Conservation (phyloP, 2,888 invertebrate genomes). For the Baccha elongata region DNA sequence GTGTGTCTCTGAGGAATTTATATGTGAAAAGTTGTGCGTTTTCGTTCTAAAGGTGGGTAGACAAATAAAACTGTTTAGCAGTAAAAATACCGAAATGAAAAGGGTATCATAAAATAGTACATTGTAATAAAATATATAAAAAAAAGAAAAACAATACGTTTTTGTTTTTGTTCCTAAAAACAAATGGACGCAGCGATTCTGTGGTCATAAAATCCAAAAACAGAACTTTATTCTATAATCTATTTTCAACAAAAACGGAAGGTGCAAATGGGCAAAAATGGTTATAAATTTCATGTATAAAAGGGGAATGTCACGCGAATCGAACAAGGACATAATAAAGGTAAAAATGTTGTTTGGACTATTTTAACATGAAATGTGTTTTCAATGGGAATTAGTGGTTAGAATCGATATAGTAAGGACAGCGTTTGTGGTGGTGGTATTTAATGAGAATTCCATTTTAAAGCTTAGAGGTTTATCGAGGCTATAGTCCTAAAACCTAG, state of each 20-base stretch:
- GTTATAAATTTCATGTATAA: conserved; percentile 35
- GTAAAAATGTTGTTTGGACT: conserved; percentile 2
- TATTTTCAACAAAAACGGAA: conserved; percentile 58
- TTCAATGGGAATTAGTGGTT: conserved; percentile 23
- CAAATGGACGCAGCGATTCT: conserved; percentile 64
- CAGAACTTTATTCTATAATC: conserved; percentile 67
- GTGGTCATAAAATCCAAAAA: conserved; percentile 60
- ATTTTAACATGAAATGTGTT: conserved; percentile 23
- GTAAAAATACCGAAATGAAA: conserved; percentile 50
- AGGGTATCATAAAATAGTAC: conserved; percentile 56
- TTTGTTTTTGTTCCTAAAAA: conserved; percentile 61
- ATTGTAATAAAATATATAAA: conserved; percentile 45
- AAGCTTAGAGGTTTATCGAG: too few species aligned
- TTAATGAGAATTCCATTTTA: conserved; percentile 2
- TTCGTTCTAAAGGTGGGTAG: conserved; percentile 21
- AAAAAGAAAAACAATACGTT: conserved; percentile 43
- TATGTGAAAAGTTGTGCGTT: conserved; percentile 62
- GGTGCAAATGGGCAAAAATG: conserved; percentile 65
- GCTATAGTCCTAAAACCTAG: too few species aligned
- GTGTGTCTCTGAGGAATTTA: conserved; percentile 59
- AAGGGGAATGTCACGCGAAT: conserved; percentile 50
- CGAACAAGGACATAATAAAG: conserved; percentile 12
- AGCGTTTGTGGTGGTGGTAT: not conserved
- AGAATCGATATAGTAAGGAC: conserved; percentile 1
- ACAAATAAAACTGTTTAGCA: conserved; percentile 53